Evolutionary conservation across 1,140 invertebrate species (phyloP), one percentile per base, ranked within the genome.

Genomic region (Drosophila funebris): DNA sequence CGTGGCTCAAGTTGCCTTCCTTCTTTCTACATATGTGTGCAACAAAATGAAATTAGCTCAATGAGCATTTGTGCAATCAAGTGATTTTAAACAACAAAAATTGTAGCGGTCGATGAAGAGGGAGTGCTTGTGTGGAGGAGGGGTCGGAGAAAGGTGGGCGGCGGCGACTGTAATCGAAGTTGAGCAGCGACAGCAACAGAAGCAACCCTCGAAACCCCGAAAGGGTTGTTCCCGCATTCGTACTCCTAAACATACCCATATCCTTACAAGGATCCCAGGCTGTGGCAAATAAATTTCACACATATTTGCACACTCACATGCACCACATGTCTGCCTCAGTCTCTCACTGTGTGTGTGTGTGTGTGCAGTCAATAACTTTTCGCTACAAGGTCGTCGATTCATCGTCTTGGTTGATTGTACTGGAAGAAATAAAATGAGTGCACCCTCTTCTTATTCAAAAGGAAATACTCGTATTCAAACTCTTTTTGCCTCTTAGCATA

Each of bases 51-150:
- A 88, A 88, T 88, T 88, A 88, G 83, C 80, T 77, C 84, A 89
- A 88, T 88, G 83, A 88, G 83, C 83, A 88, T 88, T 88, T 88
- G 84, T 89, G 83, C 83, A 88, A 88, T 88, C 83, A 88, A 89
- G 79, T 88, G 83, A 89, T 79, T 89, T 89, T 71, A 88, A 83
- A 79, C 76, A 82, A 76, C 67, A 78, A 76, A 78, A 72, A 54
- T 76, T 66, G 61, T n/a, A n/a, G n/a, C n/a, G n/a, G n/a, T n/a
- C n/a, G n/a, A n/a, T n/a, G n/a, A n/a, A n/a, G 64, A 43, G 37
- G 16, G 33, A 36, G 33, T 7, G 33, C 3, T 33, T 3, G 31
- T 7, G 31, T 33, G 31, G 31, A 3, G 31, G 9, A 36, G 11
- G 33, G 33, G 9, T n/a, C n/a, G n/a, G n/a, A n/a, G n/a, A n/a